These are phyloP conservation scores for Cricetomys ansorgei DNA, from an alignment of 2,113 vertebrate species.

Conservation along the genomic window DNA sequence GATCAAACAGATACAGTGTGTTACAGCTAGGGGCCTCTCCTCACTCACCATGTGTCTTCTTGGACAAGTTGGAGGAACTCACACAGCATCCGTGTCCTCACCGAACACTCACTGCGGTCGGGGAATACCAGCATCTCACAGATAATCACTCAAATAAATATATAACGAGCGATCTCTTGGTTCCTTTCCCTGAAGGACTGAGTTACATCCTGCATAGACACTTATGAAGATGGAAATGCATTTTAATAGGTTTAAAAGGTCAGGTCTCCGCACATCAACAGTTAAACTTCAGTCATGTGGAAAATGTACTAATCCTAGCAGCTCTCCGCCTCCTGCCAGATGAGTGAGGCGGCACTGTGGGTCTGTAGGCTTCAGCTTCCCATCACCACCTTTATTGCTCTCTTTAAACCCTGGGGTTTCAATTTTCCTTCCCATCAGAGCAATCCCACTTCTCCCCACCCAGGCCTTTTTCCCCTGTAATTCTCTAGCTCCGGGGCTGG, in stretches of 20 bases:
- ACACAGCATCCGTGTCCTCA: background rate
- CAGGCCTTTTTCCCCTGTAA: background rate
- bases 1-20: background rate
- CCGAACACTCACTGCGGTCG: accelerated
- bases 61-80: background rate
- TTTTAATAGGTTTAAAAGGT: constrained; percentile 42
- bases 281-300: constrained; percentile 58
- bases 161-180: background rate
- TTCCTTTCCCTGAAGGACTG: constrained; percentile 34
- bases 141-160: constrained; percentile 33
- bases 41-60: background rate
- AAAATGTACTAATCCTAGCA: constrained; percentile 11
- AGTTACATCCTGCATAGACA: background rate
- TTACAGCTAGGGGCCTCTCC: background rate
- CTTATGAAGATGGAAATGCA: constrained; percentile 19
- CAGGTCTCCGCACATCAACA: constrained; percentile 30
- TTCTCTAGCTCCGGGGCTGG: constrained; percentile 24
- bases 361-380: background rate
- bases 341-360: background rate
- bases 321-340: background rate
- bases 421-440: constrained; percentile 72
- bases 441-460: constrained; percentile 40
- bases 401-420: constrained; percentile 76
- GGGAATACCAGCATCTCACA: background rate
- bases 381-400: constrained; percentile 69